A percentile compares a stretch with the other conserved stretches of the same genome.
phyloP scores from a whole-genome alignment of 2,113 vertebrate species.

The Delphinapterus leucas region DNA sequence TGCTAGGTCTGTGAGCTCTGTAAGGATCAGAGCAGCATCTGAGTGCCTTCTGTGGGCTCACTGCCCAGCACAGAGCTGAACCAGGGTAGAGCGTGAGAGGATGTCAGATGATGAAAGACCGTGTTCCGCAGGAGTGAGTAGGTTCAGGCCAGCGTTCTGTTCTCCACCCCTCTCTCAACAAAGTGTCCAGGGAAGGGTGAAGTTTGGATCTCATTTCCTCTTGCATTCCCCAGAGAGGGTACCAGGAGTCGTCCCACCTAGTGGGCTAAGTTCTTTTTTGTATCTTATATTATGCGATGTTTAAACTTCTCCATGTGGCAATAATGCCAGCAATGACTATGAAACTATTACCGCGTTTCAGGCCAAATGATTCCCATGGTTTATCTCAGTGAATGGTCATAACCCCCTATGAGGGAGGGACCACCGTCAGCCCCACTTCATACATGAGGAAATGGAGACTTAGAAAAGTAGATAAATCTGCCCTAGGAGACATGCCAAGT shows the following conservation, averaged over 20 bases:
- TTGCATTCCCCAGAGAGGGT: not conserved
- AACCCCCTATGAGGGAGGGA: not conserved
- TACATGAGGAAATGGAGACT: not conserved
- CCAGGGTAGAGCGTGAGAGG: not conserved
- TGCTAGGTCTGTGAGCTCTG: not conserved
- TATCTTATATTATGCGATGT: not conserved
- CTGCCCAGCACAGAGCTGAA: not conserved
- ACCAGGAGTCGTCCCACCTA: not conserved
- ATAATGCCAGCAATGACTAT: not conserved
- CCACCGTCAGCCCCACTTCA: not conserved
- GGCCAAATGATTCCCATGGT: not conserved
- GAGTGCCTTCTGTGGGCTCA: not conserved
- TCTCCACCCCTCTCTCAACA: not conserved
- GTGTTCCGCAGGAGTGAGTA: too few species aligned
- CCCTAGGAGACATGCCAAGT: not conserved
- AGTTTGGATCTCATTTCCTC: not conserved
- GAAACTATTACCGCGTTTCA: too few species aligned
- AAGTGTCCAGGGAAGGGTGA: not conserved
- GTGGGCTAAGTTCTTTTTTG: not conserved
- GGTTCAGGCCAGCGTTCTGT: fast-evolving
- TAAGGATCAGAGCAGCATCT: not conserved
- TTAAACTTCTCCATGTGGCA: too few species aligned
- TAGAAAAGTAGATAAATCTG: not conserved
- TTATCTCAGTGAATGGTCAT: not conserved
- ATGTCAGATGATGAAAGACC: not conserved